These are phyloP conservation scores for Tenrec ecaudatus DNA, from an alignment of 2,113 vertebrate genomes.

Conservation along the genomic window DNA sequence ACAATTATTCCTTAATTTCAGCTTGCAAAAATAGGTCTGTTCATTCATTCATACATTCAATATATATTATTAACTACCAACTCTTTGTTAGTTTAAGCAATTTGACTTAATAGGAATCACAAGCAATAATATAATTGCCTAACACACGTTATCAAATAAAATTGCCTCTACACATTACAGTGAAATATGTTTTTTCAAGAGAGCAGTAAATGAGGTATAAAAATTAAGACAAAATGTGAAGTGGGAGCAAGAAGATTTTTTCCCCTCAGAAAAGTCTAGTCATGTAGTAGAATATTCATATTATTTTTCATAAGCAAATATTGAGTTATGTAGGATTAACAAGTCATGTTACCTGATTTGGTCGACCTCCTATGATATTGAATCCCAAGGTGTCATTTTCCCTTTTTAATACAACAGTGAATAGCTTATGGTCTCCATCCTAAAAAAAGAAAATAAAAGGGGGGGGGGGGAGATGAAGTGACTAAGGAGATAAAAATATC, in stretches of 20 bases:
- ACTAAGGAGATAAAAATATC: background rate
- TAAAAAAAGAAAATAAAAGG: conserved; percentile 57
- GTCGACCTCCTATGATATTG: conserved; percentile 88
- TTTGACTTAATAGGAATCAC: background rate
- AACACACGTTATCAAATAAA: background rate
- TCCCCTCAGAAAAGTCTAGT: background rate
- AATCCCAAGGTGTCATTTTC: conserved; percentile 88
- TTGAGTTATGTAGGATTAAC: background rate
- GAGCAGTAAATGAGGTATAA: background rate
- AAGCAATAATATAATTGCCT: background rate
- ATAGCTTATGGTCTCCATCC: conserved; percentile 81
- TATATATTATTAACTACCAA: background rate
- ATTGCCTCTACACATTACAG: background rate
- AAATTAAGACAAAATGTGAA: background rate
- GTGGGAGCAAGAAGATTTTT: background rate
- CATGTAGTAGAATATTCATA: background rate
- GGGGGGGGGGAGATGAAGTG: conserved; percentile 56
- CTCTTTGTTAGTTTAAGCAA: background rate
- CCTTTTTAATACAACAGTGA: conserved; percentile 85
- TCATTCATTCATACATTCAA: background rate
- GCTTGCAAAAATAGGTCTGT: background rate
- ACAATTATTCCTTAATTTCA: conserved; percentile 3
- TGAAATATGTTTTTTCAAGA: conserved; percentile 3
- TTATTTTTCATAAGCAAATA: conserved; percentile 40
- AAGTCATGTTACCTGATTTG: conserved; percentile 83